Conservation (phyloP, 2,797 vertebrate genomes). For the Takifugu ocellatus region DNA sequence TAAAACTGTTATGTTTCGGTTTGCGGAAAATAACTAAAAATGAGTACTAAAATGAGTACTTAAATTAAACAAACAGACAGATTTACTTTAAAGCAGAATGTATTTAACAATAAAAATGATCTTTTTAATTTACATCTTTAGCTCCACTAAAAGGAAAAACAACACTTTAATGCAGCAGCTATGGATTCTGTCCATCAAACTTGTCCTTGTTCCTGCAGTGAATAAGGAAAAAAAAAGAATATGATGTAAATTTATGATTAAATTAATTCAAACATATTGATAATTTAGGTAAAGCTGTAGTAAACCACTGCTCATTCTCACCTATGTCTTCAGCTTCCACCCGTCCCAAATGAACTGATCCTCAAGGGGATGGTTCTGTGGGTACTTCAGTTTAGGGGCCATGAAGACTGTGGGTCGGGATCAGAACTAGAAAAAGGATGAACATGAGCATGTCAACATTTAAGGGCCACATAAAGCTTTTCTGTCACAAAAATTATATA, state of each 20-base stretch:
- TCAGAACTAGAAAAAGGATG: neutral
- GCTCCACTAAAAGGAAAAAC: constrained; percentile 1
- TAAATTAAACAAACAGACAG: constrained; percentile 4
- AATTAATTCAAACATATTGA: too few relatives aligned
- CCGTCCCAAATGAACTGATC: neutral
- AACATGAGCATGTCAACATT: neutral
- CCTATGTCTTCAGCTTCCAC: constrained; percentile 13
- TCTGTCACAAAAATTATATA: neutral
- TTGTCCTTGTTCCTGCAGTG: constrained; percentile 23
- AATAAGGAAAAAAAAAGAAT: neutral
- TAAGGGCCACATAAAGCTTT: neutral
- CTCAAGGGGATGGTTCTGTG: neutral
- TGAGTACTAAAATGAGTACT: too few relatives aligned
- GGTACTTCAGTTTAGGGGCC: neutral
- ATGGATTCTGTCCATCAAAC: constrained; percentile 5
- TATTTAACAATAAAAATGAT: constrained; percentile 19
- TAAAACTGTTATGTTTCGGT: too few relatives aligned
- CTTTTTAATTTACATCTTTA: constrained; percentile 4
- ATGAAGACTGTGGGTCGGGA: constrained; percentile 9
- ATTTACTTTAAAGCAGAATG: constrained; percentile 27
- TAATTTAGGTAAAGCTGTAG: neutral
- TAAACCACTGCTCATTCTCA: constrained; percentile 11
- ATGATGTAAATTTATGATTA: too few relatives aligned
- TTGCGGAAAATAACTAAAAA: too few relatives aligned
- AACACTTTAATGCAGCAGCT: constrained; percentile 6